Conservation (phyloP, 1,140 invertebrate species). For the Drosophila nebulosa region DNA sequence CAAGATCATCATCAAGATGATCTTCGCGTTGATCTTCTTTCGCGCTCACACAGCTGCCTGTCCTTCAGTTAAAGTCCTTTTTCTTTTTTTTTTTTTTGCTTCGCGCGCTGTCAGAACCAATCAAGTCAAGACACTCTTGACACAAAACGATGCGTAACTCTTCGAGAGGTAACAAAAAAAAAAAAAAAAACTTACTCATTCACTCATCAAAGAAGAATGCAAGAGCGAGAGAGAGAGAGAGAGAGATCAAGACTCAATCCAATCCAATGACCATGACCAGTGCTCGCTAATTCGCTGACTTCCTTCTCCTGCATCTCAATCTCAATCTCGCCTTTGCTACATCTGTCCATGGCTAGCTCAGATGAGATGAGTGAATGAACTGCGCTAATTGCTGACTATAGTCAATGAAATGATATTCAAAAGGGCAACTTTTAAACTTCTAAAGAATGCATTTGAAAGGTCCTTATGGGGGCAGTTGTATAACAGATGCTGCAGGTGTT, state of each 20-base stretch:
- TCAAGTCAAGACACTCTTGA: conserved; percentile 76
- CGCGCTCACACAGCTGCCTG: conserved; percentile 60
- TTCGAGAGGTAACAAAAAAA: conserved; percentile 59
- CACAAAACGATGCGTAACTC: conserved; percentile 78
- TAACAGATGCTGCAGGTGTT: no score
- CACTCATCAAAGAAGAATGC: conserved; percentile 49
- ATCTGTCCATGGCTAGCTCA: conserved; percentile 44
- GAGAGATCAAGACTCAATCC: conserved; percentile 20
- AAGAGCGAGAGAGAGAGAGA: conserved; percentile 35
- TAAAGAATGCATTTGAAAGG: no score
- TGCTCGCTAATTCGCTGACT: conserved; percentile 62
- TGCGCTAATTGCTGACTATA: conserved; percentile 72
- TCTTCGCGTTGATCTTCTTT: conserved; percentile 44
- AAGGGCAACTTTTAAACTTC: no score
- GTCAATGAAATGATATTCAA: conserved; percentile 21
- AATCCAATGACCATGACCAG: conserved; percentile 23
- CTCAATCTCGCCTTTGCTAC: conserved; percentile 27
- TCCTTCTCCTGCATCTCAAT: conserved; percentile 14
- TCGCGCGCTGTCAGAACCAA: conserved; percentile 77
- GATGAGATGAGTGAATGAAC: conserved; percentile 41
- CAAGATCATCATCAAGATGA: conserved; percentile 45
- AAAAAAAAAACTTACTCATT: conserved; percentile 29
- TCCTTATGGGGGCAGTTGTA: no score
- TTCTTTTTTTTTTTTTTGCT: conserved; percentile 13
- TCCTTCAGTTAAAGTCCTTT: conserved; percentile 34